Conservation (phyloP, 35 echinoderm and acorn worm species). For the Stichopus chloronotus region DNA sequence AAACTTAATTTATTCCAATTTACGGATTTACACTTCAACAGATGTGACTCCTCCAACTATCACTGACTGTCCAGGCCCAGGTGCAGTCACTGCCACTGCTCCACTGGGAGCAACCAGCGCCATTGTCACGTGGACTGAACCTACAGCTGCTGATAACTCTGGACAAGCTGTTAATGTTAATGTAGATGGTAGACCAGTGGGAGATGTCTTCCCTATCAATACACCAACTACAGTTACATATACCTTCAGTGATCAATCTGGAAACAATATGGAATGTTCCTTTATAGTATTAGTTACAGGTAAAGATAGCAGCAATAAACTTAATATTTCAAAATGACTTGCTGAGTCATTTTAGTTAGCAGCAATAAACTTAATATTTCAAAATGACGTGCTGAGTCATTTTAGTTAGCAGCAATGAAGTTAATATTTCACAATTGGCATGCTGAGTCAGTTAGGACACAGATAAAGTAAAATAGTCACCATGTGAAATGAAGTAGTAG, state of each 20-base stretch:
- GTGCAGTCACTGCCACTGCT: background rate
- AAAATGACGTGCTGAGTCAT: too few species aligned
- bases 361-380: too few species aligned
- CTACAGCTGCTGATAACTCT: slow-evolving; percentile 66
- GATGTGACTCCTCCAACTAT: slow-evolving; percentile 57
- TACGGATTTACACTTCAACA: background rate
- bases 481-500: too few species aligned
- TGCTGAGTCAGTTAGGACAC: too few species aligned
- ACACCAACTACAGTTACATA: background rate
- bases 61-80: background rate
- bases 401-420: too few species aligned
- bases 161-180: background rate
- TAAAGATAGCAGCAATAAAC: background rate
- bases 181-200: background rate
- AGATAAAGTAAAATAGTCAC: too few species aligned
- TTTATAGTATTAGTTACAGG: background rate
- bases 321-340: too few species aligned
- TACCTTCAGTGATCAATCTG: background rate
- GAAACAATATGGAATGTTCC: background rate
- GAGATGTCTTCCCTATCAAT: slow-evolving; percentile 9
- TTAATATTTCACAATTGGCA: too few species aligned
- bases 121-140: slow-evolving; percentile 59
- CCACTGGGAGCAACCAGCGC: background rate
- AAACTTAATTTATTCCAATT: too few species aligned
- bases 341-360: too few species aligned